Evolutionary conservation across 2,113 vertebrate genomes (phyloP).

Genomic region (Siniperca knerii): DNA sequence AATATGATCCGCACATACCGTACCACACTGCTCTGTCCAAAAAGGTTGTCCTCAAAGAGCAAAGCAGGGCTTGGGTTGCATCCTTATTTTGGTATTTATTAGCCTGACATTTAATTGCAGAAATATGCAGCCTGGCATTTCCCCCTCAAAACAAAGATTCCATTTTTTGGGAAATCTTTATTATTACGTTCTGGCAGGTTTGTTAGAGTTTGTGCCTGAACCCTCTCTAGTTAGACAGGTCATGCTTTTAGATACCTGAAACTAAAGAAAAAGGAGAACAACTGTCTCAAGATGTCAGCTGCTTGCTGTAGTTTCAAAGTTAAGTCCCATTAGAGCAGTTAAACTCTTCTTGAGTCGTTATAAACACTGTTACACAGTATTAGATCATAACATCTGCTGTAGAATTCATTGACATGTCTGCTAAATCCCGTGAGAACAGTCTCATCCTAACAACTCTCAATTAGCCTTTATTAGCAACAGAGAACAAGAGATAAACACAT

Average conservation of each 20-base stretch:
- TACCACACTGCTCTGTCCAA: conserved; percentile 58
- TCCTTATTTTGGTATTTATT: conserved; percentile 66
- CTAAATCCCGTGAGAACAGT: conserved; percentile 33
- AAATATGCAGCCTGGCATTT: conserved; percentile 69
- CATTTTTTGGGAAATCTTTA: conserved; percentile 14
- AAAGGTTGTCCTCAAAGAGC: conserved; percentile 62
- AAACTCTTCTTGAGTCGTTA: conserved; percentile 16
- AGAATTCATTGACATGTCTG: conserved; percentile 21
- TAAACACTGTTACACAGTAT: conserved; percentile 30
- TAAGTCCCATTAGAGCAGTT: conserved; percentile 24
- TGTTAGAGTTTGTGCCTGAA: conserved; percentile 39
- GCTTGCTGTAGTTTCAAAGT: conserved; percentile 25
- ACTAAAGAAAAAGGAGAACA: conserved; percentile 15
- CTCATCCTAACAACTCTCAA: conserved; percentile 41
- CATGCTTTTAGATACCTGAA: neutral
- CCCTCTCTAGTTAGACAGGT: conserved; percentile 16
- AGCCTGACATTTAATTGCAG: conserved; percentile 71
- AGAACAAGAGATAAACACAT: conserved; percentile 44
- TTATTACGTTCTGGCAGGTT: conserved; percentile 33
- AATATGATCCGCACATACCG: conserved; percentile 72
- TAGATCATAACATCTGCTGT: conserved; percentile 23
- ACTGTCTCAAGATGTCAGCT: neutral
- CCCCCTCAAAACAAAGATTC: conserved; percentile 58
- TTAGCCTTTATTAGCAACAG: conserved; percentile 62
- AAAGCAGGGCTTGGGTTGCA: conserved; percentile 62